Evolutionary conservation across 2,888 invertebrate genomes (phyloP), one percentile per base, ranked within the genome.

Genomic region (Protodeltote pygarga): DNA sequence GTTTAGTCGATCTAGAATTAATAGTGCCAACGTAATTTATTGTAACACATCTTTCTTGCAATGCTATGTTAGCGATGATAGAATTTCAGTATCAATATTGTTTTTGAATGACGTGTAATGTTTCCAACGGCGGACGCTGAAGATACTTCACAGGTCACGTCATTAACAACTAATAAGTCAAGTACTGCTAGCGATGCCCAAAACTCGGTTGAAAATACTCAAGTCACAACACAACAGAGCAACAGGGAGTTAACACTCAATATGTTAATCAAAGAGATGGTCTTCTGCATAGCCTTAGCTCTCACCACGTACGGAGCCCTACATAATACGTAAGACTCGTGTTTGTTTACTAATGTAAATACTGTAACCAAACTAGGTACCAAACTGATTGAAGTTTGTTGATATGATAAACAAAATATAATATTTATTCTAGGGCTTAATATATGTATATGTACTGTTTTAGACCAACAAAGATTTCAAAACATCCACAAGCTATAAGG

Each of bases 301-400:
- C 90, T 95, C 47, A 94, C 94, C 2, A 93, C 95, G 6, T 94
- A 95, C 73, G 95, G 95, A 62, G 95, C 95, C 29, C 89, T 96
- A 32, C 94, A 95, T 65, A 95, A 94, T 76, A 93, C 94, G 96
- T 96, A 93, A 93, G 94, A 92, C n/a, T 27, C 61, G 64, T 9
- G 13, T 15, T 37, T 40, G 38, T 25, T 20, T 49, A 39, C 50
- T 39, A 21, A 29, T 20, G 13, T 3, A 19, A 11, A 46, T 10
- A 16, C n/a, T n/a, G n/a, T n/a, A n/a, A n/a, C n/a, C n/a, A n/a
- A n/a, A n/a, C n/a, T n/a, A n/a, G n/a, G n/a, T n/a, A n/a, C n/a
- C n/a, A n/a, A n/a, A n/a, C n/a, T n/a, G n/a, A n/a, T n/a, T n/a
- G n/a, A n/a, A n/a, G n/a, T n/a, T n/a, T n/a, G n/a, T n/a, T n/a